phyloP scores from a whole-genome alignment of 2,113 vertebrate genomes.

The Grammatotria lemairii region DNA sequence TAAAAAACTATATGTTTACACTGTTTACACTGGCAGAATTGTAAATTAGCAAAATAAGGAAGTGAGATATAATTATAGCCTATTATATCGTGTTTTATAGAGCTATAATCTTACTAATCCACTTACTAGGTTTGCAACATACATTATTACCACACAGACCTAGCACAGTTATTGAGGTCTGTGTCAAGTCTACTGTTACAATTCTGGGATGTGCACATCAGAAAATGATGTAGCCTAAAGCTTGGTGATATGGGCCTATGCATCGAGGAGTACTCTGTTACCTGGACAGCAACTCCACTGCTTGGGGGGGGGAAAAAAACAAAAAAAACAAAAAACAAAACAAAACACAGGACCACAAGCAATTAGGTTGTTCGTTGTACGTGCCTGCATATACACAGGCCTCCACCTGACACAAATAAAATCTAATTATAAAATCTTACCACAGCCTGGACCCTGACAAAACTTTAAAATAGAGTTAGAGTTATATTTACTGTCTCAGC shows the following conservation, averaged over 20 bases:
- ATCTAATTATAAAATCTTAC: not conserved
- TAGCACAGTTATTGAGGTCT: not conserved
- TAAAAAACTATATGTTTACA: not conserved
- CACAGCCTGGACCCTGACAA: not conserved
- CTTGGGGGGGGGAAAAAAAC: not conserved
- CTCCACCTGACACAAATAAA: not conserved
- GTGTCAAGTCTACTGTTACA: not conserved
- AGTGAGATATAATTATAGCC: not conserved
- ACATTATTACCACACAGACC: not conserved
- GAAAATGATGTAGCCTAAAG: not conserved
- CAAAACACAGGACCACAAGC: not conserved
- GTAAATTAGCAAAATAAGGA: not conserved
- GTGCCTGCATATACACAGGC: not conserved
- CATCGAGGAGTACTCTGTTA: not conserved
- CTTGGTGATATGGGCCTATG: not conserved
- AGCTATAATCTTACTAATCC: not conserved
- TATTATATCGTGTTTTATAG: not conserved
- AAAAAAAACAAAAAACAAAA: accelerated
- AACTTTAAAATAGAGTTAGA: not conserved
- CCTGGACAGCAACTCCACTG: not conserved
- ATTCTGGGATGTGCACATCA: not conserved
- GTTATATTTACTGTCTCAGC: not conserved
- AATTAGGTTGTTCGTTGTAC: not conserved
- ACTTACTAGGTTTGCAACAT: not conserved
- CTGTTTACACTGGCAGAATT: not conserved